Conservation (phyloP, 1,140 invertebrate species). For the Onthophagus taurus region DNA sequence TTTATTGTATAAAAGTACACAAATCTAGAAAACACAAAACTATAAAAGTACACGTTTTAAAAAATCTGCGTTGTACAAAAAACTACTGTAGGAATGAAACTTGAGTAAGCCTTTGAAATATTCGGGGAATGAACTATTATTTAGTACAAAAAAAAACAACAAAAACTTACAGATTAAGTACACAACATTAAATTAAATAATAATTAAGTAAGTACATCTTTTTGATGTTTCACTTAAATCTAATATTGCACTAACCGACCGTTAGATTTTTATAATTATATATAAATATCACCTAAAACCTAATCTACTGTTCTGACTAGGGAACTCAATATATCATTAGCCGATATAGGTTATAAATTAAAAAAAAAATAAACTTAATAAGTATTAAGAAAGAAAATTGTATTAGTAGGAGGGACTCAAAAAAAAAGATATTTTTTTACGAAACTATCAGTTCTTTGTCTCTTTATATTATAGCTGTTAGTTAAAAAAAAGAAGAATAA, state of each 20-base stretch:
- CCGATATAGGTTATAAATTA: constrained; percentile 26
- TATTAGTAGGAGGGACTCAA: not conserved
- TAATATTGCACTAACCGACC: constrained; percentile 18
- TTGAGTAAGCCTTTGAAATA: constrained; percentile 13
- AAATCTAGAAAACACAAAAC: constrained; percentile 23
- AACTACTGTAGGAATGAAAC: constrained; percentile 19
- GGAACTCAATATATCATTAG: constrained; percentile 30
- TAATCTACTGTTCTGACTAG: constrained; percentile 26
- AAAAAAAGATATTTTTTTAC: no score
- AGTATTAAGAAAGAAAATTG: constrained; percentile 2
- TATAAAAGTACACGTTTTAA: constrained; percentile 6
- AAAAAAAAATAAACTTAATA: constrained; percentile 15
- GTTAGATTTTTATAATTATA: constrained; percentile 3
- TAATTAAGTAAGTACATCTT: not conserved
- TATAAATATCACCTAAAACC: constrained; percentile 13
- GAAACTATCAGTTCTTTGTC: no score
- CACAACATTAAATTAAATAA: not conserved
- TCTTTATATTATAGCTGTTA: no score
- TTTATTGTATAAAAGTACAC: constrained; percentile 27
- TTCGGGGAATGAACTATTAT: constrained; percentile 18
- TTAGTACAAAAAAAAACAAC: constrained; percentile 1
- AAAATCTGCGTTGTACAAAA: constrained; percentile 9
- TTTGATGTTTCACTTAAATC: not conserved
- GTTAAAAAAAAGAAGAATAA: constrained; percentile 16
- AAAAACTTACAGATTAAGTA: constrained; percentile 8